Percentiles rank a stretch among this genome's conserved stretches.
Evolutionary conservation across 2,888 invertebrate species (phyloP).

Genomic region (Cryptocephalus primarius): DNA sequence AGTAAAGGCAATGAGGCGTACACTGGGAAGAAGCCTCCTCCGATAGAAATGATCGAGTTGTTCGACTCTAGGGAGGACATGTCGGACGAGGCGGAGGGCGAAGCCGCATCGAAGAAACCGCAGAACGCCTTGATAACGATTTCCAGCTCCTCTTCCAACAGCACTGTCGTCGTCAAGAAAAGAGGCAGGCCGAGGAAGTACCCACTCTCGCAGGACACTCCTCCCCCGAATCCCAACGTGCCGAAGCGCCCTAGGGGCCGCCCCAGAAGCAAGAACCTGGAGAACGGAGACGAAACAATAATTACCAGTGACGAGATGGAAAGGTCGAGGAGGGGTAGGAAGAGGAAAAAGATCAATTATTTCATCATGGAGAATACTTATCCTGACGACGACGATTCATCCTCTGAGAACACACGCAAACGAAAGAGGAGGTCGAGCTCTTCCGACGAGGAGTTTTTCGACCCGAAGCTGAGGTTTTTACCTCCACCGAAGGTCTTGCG

Average conservation of each 20-base stretch:
- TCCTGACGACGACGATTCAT: not conserved
- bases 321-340: slow-evolving; percentile 17
- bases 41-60: too few relatives aligned
- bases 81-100: too few relatives aligned
- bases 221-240: too few relatives aligned
- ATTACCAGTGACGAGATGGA: not conserved
- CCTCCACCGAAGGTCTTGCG: not conserved
- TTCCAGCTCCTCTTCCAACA: too few relatives aligned
- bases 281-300: not conserved
- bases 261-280: not conserved
- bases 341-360: slow-evolving; percentile 19
- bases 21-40: too few relatives aligned
- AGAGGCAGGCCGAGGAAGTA: not conserved
- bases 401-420: not conserved
- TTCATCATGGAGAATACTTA: slow-evolving; percentile 12
- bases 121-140: too few relatives aligned
- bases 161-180: not conserved
- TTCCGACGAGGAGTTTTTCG: too few relatives aligned
- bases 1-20: too few relatives aligned
- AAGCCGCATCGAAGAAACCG: too few relatives aligned
- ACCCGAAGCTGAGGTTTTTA: not conserved
- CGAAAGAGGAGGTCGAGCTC: too few relatives aligned
- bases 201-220: not conserved
- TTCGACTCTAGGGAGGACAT: too few relatives aligned
- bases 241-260: too few relatives aligned